Evolutionary conservation across 2,888 invertebrate genomes (phyloP).

Genomic region (Hypselothyrea guttata): DNA sequence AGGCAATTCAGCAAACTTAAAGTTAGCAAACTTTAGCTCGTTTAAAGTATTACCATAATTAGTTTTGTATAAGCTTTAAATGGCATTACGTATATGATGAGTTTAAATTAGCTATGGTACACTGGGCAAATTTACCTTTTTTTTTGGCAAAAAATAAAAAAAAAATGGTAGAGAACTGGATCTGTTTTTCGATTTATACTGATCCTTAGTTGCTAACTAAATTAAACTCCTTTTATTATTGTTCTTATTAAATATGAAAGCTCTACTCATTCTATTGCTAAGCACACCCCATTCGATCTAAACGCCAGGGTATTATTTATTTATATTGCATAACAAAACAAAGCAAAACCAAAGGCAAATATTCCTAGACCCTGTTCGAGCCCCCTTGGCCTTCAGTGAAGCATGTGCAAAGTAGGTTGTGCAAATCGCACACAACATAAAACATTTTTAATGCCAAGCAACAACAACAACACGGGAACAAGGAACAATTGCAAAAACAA

Average conservation of each 20-base stretch:
- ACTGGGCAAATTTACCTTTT: too few relatives aligned
- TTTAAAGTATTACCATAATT: not conserved
- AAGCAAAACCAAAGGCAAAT: constrained; percentile 27
- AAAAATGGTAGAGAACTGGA: too few relatives aligned
- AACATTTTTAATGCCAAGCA: constrained; percentile 75
- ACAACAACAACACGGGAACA: constrained; percentile 36
- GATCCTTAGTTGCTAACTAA: not conserved
- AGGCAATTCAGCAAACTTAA: not conserved
- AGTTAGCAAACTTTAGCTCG: not conserved
- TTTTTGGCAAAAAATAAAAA: too few relatives aligned
- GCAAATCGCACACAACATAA: constrained; percentile 78
- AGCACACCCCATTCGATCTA: not conserved
- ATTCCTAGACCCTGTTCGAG: constrained; percentile 10
- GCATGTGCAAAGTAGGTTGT: constrained; percentile 77
- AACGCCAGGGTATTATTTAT: constrained; percentile 17
- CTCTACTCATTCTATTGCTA: not conserved
- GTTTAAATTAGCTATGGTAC: too few relatives aligned
- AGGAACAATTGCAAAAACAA: constrained; percentile 5
- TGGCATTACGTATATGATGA: too few relatives aligned
- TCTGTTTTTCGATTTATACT: not conserved
- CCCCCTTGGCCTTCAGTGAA: constrained; percentile 36
- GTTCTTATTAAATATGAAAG: too few relatives aligned
- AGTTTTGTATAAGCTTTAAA: too few relatives aligned
- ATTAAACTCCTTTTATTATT: too few relatives aligned
- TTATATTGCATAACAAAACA: constrained; percentile 31